phyloP scores from a whole-genome alignment of 2,113 vertebrate species.

The Tonatia bakeri region DNA sequence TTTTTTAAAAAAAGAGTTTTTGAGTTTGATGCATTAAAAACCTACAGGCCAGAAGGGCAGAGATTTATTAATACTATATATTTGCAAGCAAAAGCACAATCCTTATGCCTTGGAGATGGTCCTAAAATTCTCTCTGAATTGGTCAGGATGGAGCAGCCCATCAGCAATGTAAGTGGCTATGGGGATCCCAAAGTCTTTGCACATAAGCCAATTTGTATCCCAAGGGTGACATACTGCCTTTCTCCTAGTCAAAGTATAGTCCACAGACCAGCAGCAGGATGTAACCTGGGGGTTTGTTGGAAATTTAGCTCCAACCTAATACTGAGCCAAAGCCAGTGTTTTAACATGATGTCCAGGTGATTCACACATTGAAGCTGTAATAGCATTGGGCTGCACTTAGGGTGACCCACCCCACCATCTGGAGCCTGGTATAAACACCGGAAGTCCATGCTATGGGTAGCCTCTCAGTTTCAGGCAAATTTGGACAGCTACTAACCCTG shows the following conservation, averaged over 20 bases:
- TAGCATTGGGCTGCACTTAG: background rate
- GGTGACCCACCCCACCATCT: rapidly evolving
- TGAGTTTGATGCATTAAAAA: background rate
- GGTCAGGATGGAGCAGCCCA: background rate
- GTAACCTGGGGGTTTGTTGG: background rate
- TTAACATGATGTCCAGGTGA: background rate
- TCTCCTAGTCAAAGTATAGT: background rate
- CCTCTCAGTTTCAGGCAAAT: background rate
- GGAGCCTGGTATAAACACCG: background rate
- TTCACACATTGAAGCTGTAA: background rate
- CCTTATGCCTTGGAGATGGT: background rate
- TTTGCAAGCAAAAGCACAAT: background rate
- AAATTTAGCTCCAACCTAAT: background rate
- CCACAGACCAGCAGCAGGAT: background rate
- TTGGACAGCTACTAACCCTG: background rate
- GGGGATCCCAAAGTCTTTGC: too few relatives aligned
- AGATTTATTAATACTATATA: background rate
- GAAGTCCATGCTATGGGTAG: background rate
- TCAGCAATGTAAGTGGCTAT: too few relatives aligned
- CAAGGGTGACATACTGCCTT: background rate
- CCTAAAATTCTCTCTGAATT: background rate
- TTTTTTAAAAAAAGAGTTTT: background rate
- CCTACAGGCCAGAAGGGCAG: background rate
- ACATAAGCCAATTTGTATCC: background rate
- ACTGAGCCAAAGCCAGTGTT: background rate